A percentile compares a stretch with the other conserved stretches of the same genome.
These are phyloP conservation scores for Mythimna pallens DNA, from an alignment of 2,888 invertebrate genomes.

Conservation along the genomic window DNA sequence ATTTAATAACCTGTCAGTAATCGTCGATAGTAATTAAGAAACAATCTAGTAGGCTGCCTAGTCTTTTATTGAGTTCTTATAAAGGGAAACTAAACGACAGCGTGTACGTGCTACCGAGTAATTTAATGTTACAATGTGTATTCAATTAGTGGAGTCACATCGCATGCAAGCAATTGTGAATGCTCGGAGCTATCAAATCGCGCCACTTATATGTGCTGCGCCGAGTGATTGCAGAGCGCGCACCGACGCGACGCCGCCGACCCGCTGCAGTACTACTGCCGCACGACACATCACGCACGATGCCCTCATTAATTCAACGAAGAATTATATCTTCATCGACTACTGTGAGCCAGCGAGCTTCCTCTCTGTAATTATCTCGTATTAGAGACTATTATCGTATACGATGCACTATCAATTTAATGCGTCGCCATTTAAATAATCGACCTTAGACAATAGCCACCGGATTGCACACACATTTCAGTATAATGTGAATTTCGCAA, in stretches of 20 bases:
- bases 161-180: conserved; percentile 70
- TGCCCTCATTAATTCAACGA: conserved; percentile 81
- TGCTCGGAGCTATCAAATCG: conserved; percentile 61
- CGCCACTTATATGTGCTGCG: conserved; percentile 53
- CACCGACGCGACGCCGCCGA: conserved; percentile 36
- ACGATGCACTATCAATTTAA: conserved; percentile 84
- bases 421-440: conserved; percentile 83
- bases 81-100: conserved; percentile 30
- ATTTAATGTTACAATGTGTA: conserved; percentile 64
- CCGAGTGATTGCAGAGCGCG: conserved; percentile 50
- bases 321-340: conserved; percentile 85
- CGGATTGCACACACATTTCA: conserved; percentile 73
- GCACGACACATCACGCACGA: conserved; percentile 76
- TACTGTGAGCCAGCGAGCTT: conserved; percentile 75
- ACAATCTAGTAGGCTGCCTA: conserved; percentile 36
- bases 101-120: conserved; percentile 44
- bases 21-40: conserved; percentile 46
- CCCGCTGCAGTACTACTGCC: conserved; percentile 31
- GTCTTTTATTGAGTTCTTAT: conserved; percentile 46
- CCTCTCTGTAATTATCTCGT: conserved; percentile 83
- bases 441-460: conserved; percentile 81
- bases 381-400: conserved; percentile 84
- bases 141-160: conserved; percentile 67
- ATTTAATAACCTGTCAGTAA: conserved; percentile 49
- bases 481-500: conserved; percentile 75